Evolutionary conservation across 2,113 vertebrate species (phyloP).

Genomic region (Oxyruncus cristatus): DNA sequence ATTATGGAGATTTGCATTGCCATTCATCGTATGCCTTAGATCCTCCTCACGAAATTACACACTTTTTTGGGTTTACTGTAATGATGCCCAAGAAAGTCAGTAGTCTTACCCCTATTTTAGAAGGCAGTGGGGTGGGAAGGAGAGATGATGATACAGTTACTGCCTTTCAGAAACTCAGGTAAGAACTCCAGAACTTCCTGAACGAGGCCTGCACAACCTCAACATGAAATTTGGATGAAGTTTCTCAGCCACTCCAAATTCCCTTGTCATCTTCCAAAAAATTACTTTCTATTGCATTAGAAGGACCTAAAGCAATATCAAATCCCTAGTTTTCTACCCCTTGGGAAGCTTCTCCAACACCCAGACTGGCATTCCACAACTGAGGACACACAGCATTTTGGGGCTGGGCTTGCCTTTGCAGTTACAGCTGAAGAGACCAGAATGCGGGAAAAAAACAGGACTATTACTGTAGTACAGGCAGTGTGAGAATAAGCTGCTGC

Average conservation of each 20-base stretch:
- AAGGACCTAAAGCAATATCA: background rate
- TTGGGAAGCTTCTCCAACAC: background rate
- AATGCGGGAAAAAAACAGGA: background rate
- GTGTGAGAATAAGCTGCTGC: background rate
- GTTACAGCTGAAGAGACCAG: background rate
- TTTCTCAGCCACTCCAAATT: background rate
- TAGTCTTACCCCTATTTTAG: background rate
- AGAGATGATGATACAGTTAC: background rate
- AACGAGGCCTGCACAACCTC: background rate
- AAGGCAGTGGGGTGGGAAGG: background rate
- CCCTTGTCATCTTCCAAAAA: background rate
- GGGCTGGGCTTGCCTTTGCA: background rate
- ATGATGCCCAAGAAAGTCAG: background rate
- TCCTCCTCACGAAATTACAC: background rate
- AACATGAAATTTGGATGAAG: background rate
- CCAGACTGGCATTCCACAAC: background rate
- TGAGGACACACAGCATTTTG: background rate
- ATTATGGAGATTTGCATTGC: background rate
- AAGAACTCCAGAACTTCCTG: background rate
- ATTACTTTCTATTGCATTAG: rapidly evolving
- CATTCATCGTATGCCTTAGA: background rate
- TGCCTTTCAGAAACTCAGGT: background rate
- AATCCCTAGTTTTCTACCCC: background rate
- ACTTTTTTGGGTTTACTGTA: background rate
- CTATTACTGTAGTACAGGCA: background rate